Conservation (phyloP, 2,113 vertebrate species). For the Ictalurus punctatus region DNA sequence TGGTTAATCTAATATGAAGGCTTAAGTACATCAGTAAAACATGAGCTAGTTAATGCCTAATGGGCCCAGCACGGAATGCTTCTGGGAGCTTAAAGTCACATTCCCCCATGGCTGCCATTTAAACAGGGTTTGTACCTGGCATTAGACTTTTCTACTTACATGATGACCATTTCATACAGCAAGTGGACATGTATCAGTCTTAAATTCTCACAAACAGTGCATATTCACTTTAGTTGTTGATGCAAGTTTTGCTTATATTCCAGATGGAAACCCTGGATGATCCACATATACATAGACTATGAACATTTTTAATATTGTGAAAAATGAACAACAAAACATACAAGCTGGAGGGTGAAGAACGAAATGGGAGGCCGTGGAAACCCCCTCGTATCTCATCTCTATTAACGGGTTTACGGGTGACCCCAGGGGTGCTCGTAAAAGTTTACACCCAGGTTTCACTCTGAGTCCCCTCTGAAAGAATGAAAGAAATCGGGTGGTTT, state of each 20-base stretch:
- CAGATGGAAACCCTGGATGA: neutral
- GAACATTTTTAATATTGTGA: constrained; percentile 69
- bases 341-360: constrained; percentile 57
- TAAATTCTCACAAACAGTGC: neutral
- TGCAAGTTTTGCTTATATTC: constrained; percentile 24
- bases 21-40: constrained; percentile 40
- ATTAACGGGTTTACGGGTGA: constrained; percentile 82
- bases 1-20: constrained; percentile 37
- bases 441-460: constrained; percentile 79
- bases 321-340: constrained; percentile 58
- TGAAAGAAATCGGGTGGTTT: constrained; percentile 82
- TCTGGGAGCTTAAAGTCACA: constrained; percentile 34
- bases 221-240: constrained; percentile 8
- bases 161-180: neutral
- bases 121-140: constrained; percentile 60
- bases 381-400: constrained; percentile 82
- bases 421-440: constrained; percentile 82
- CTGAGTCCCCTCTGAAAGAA: constrained; percentile 77
- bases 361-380: constrained; percentile 78
- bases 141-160: neutral
- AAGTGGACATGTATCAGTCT: neutral
- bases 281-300: neutral
- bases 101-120: constrained; percentile 54
- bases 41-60: constrained; percentile 39
- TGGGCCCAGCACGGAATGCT: constrained; percentile 33